Evolutionary conservation across 2,113 vertebrate species (phyloP).

Genomic region (Scomber japonicus): DNA sequence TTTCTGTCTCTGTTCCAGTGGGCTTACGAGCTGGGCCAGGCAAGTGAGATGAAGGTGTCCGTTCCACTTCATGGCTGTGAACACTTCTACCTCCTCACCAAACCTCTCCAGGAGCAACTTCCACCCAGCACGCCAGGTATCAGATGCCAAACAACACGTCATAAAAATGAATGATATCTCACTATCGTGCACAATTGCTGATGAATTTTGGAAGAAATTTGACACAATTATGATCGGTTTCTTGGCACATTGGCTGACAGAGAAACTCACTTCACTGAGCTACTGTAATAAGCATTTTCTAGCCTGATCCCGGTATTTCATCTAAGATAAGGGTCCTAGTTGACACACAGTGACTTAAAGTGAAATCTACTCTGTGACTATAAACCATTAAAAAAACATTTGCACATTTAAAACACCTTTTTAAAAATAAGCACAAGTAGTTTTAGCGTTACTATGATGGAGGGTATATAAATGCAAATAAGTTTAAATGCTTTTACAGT

Average conservation of each 20-base stretch:
- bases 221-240: background rate
- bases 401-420: too few relatives aligned
- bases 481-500: background rate
- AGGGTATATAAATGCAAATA: too few relatives aligned
- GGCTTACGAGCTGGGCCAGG: constrained; percentile 97
- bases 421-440: too few relatives aligned
- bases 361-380: background rate
- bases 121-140: constrained; percentile 88
- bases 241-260: too few relatives aligned
- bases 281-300: too few relatives aligned
- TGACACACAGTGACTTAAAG: background rate
- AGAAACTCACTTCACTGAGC: too few relatives aligned
- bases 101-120: constrained; percentile 89
- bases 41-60: constrained; percentile 91
- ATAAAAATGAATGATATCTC: background rate
- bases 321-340: background rate
- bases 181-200: background rate
- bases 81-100: constrained; percentile 98
- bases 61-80: constrained; percentile 97
- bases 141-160: constrained; percentile 3
- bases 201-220: background rate
- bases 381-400: background rate
- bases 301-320: background rate
- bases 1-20: constrained; percentile 85
- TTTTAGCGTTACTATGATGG: too few relatives aligned